phyloP scores from a whole-genome alignment of 2,797 vertebrate genomes.

The Mastacembelus armatus region DNA sequence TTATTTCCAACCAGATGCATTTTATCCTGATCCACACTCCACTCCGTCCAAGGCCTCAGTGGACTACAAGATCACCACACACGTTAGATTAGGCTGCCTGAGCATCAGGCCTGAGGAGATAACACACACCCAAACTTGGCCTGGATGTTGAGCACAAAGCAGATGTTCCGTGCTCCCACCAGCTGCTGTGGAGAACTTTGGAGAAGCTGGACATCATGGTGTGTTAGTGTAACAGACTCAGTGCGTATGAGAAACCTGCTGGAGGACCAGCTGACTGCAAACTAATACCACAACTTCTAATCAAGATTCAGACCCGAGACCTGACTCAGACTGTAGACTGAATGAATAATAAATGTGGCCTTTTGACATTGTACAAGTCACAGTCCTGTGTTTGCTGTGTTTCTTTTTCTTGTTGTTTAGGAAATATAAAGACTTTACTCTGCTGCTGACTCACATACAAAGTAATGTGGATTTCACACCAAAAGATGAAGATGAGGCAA shows the following conservation, averaged over 20 bases:
- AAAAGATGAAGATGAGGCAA: conserved; percentile 44
- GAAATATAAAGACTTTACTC: conserved; percentile 20
- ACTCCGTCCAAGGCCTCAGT: conserved; percentile 3
- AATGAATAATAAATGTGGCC: background rate
- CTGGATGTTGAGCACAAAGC: conserved; percentile 51
- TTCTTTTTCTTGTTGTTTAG: conserved; percentile 11
- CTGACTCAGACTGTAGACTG: background rate
- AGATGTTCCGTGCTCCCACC: conserved; percentile 69
- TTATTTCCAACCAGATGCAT: conserved; percentile 13
- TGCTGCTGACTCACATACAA: conserved; percentile 36
- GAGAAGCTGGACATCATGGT: conserved; percentile 55
- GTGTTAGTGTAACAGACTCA: conserved; percentile 52
- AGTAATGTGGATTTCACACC: conserved; percentile 39
- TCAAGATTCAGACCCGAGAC: background rate
- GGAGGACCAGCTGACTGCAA: conserved; percentile 18
- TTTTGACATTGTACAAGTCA: background rate
- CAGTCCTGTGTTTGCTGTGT: background rate
- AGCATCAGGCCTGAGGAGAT: conserved; percentile 41
- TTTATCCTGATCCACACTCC: conserved; percentile 25
- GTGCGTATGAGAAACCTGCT: background rate
- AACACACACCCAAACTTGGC: conserved; percentile 52
- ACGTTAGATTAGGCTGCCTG: conserved; percentile 38
- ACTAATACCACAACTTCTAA: conserved; percentile 15
- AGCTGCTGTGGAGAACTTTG: conserved; percentile 65
- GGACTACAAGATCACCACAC: conserved; percentile 33